Conservation (phyloP, 1,140 invertebrate genomes). For the Agrypnia vestita region DNA sequence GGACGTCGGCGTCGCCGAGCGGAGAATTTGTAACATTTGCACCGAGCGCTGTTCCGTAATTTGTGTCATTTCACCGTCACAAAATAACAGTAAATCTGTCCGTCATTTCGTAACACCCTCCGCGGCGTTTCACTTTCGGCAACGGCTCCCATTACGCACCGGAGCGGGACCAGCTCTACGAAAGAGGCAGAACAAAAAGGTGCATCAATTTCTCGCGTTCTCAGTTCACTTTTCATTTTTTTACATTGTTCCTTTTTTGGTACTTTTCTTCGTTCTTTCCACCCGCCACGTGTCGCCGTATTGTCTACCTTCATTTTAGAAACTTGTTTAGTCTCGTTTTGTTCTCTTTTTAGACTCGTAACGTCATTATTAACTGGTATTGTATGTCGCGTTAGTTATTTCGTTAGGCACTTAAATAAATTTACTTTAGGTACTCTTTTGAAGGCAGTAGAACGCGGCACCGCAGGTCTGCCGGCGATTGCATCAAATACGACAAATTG, state of each 20-base stretch:
- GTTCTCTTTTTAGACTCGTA: background rate
- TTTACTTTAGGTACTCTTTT: too few relatives aligned
- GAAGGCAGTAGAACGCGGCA: too few relatives aligned
- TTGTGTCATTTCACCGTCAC: conserved; percentile 32
- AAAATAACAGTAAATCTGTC: conserved; percentile 20
- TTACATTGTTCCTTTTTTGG: background rate
- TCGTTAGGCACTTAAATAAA: too few relatives aligned
- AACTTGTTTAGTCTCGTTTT: background rate
- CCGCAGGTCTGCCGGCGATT: too few relatives aligned
- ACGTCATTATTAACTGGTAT: background rate
- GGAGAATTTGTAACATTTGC: conserved; percentile 7
- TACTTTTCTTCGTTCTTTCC: background rate
- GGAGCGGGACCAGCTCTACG: conserved; percentile 42
- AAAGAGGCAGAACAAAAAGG: conserved; percentile 19
- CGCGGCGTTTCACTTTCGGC: conserved; percentile 54
- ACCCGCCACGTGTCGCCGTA: background rate
- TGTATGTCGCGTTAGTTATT: too few relatives aligned
- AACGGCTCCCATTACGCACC: conserved; percentile 39
- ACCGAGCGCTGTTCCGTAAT: conserved; percentile 16
- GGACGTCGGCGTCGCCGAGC: background rate
- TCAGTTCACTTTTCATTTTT: conserved; percentile 21
- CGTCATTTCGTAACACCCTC: conserved; percentile 20
- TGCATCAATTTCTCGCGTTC: conserved; percentile 14
- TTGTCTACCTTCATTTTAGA: background rate
- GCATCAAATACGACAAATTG: too few relatives aligned